These are phyloP conservation scores for Corythornis madagascariensis DNA, from an alignment of 2,113 vertebrate species.

Conservation along the genomic window DNA sequence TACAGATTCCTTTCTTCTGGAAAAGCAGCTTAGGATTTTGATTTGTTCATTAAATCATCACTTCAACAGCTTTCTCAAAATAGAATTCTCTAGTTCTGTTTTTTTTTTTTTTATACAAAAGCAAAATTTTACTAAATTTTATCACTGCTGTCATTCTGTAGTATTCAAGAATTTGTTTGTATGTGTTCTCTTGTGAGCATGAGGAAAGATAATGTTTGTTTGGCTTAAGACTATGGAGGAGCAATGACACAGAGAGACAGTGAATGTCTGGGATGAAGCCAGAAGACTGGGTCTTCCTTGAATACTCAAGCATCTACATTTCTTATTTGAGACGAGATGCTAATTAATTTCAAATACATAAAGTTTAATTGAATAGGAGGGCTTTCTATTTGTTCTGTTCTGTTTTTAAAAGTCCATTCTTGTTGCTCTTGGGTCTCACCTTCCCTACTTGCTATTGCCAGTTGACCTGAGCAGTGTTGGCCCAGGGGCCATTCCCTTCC, in stretches of 20 bases:
- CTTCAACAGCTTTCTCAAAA: neutral
- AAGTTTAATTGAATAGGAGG: neutral
- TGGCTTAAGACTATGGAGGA: neutral
- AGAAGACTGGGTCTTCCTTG: neutral
- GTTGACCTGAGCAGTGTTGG: neutral
- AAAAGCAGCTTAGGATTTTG: neutral
- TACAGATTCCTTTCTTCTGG: neutral
- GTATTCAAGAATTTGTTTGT: neutral
- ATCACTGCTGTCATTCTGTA: neutral
- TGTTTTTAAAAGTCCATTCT: neutral
- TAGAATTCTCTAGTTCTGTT: neutral
- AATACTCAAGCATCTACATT: neutral
- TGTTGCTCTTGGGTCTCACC: neutral
- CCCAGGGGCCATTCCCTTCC: neutral
- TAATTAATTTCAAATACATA: neutral
- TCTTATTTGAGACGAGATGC: neutral
- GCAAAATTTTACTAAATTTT: neutral
- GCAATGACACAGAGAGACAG: neutral
- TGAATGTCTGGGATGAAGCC: neutral
- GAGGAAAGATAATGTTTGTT: neutral
- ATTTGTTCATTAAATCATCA: neutral
- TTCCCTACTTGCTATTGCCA: neutral
- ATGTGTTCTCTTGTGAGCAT: neutral
- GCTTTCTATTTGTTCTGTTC: neutral
- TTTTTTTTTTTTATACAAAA: neutral